phyloP scores from a whole-genome alignment of 2,113 vertebrate genomes.

The Austrofundulus limnaeus region DNA sequence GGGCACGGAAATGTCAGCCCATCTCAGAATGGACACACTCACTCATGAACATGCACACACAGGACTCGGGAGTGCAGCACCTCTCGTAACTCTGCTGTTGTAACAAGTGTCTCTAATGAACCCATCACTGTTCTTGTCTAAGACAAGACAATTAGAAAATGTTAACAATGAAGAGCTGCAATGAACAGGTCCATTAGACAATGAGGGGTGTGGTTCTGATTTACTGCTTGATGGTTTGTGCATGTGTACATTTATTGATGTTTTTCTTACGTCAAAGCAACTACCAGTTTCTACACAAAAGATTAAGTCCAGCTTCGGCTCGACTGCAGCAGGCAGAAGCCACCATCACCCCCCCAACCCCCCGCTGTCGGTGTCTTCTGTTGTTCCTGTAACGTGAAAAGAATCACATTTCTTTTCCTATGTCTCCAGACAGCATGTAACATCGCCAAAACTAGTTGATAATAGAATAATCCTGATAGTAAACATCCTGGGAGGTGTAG shows the following conservation, averaged over 20 bases:
- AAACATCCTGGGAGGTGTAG: too few species aligned
- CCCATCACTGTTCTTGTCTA: conserved; percentile 15
- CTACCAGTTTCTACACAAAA: too few species aligned
- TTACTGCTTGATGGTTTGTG: background rate
- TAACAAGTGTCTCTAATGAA: conserved; percentile 51
- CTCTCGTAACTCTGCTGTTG: conserved; percentile 16
- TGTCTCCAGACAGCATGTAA: too few species aligned
- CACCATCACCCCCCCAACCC: too few species aligned
- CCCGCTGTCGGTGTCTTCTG: too few species aligned
- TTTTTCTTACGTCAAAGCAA: too few species aligned
- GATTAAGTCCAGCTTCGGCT: too few species aligned
- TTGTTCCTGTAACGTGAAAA: too few species aligned
- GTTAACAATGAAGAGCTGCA: conserved; percentile 31
- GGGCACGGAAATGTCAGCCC: conserved; percentile 47
- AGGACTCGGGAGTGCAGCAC: conserved; percentile 5
- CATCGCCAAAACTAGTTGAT: too few species aligned
- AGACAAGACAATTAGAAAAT: conserved; percentile 43
- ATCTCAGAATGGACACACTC: conserved; percentile 20
- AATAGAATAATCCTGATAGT: too few species aligned
- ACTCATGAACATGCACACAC: conserved; percentile 4
- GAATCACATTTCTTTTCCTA: too few species aligned
- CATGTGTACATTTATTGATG: background rate
- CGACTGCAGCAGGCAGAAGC: too few species aligned
- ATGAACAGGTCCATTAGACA: conserved; percentile 32
- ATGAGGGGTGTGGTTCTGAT: conserved; percentile 5